Percentiles rank a stretch among this genome's conserved stretches.
These are phyloP conservation scores for Falco peregrinus DNA, from an alignment of 2,797 vertebrate genomes.

Conservation along the genomic window DNA sequence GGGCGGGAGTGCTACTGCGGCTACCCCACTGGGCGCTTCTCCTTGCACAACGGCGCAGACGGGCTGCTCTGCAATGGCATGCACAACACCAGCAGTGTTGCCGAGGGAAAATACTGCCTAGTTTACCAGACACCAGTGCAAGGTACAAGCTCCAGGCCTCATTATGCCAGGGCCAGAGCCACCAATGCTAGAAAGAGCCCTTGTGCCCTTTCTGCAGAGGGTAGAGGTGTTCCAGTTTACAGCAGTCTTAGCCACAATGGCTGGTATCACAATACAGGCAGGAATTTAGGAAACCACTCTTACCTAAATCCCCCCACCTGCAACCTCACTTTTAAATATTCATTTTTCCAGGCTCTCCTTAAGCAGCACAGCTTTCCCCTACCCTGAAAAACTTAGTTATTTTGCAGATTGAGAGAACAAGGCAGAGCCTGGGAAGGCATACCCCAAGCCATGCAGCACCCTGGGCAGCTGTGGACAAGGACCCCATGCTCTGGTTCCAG, in stretches of 20 bases:
- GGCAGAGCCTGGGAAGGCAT: neutral
- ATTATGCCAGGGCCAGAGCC: accelerated
- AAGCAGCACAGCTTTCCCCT: neutral
- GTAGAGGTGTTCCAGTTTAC: accelerated
- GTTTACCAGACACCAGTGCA: conserved; percentile 95
- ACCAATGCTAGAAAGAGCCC: neutral
- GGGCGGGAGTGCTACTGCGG: conserved; percentile 88
- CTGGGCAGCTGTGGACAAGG: accelerated
- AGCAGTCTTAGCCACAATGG: neutral
- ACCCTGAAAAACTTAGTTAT: accelerated
- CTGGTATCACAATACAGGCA: accelerated
- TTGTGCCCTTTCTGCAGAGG: accelerated
- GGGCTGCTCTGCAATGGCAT: conserved; percentile 71
- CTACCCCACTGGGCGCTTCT: conserved; percentile 82
- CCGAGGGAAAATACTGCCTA: conserved; percentile 71
- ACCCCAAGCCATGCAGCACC: accelerated
- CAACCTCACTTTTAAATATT: accelerated
- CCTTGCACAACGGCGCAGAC: conserved; percentile 73
- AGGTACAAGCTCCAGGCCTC: conserved; percentile 73
- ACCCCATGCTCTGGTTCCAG: neutral
- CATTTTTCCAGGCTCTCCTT: neutral
- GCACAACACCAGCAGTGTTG: conserved; percentile 32
- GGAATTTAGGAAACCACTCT: neutral
- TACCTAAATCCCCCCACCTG: neutral
- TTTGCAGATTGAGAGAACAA: neutral